Evolutionary conservation across 2,797 vertebrate species (phyloP).

Genomic region (Nothura maculosa): DNA sequence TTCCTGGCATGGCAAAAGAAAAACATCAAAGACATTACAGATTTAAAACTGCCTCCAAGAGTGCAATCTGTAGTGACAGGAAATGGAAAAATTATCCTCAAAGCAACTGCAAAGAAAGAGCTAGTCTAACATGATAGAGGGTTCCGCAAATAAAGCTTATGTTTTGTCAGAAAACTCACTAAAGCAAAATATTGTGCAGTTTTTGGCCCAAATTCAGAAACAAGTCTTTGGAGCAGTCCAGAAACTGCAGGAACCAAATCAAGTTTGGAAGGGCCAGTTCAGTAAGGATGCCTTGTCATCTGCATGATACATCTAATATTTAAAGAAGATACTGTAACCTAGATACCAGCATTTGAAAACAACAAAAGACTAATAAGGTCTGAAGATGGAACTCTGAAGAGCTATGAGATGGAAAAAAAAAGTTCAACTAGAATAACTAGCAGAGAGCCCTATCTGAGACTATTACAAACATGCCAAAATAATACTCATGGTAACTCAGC

Average conservation of each 20-base stretch:
- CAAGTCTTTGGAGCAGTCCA: conserved; percentile 33
- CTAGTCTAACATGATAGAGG: conserved; percentile 33
- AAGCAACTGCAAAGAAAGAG: conserved; percentile 62
- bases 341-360: conserved; percentile 53
- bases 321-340: conserved; percentile 56
- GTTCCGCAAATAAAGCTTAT: conserved; percentile 24
- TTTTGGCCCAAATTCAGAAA: conserved; percentile 60
- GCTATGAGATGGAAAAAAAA: conserved; percentile 8
- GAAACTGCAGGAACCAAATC: conserved; percentile 40
- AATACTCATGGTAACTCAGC: conserved; percentile 53
- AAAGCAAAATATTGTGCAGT: conserved; percentile 22
- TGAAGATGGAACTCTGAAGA: conserved; percentile 50
- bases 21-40: conserved; percentile 77
- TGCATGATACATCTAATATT: conserved; percentile 49
- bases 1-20: conserved; percentile 71
- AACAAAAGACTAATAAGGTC: conserved; percentile 58
- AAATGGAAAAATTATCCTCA: conserved; percentile 76
- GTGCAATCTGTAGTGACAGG: conserved; percentile 73
- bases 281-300: conserved; percentile 60
- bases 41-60: conserved; percentile 77
- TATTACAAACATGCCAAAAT: conserved; percentile 49
- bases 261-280: conserved; percentile 40
- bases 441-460: not conserved
- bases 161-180: conserved; percentile 29
- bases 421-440: not conserved